phyloP scores from a whole-genome alignment of 2,113 vertebrate genomes.

The Antechinus flavipes region DNA sequence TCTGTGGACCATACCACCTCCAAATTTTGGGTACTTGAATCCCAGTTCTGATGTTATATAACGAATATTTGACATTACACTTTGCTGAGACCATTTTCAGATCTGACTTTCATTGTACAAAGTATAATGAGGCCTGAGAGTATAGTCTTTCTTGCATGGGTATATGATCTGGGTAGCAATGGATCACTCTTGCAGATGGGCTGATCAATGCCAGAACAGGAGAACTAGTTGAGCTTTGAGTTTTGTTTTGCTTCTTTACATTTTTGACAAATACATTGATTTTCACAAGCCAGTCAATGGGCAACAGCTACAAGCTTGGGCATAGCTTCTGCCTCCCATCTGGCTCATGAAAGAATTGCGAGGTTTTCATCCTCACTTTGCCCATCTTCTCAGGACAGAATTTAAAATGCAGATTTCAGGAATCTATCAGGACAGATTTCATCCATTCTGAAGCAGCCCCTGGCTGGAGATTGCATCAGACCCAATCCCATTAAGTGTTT shows the following conservation, averaged over 20 bases:
- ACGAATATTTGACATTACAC: not conserved
- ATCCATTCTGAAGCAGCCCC: slow-evolving; percentile 15
- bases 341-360: slow-evolving; percentile 19
- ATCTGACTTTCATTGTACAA: not conserved
- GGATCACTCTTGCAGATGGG: slow-evolving; percentile 2
- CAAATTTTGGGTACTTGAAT: not conserved
- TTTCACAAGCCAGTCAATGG: not conserved
- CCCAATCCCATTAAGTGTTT: slow-evolving; percentile 44
- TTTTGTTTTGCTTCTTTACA: not conserved
- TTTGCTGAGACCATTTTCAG: not conserved
- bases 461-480: slow-evolving; percentile 14
- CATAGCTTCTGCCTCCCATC: not conserved
- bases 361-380: slow-evolving; percentile 5
- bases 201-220: not conserved
- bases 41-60: not conserved
- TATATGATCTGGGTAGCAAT: not conserved
- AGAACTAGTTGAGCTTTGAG: slow-evolving; percentile 20
- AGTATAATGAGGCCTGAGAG: slow-evolving; percentile 20
- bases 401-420: slow-evolving; percentile 18
- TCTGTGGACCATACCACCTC: not conserved
- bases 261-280: not conserved
- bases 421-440: not conserved
- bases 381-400: slow-evolving; percentile 21
- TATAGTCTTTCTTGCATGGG: slow-evolving; percentile 11
- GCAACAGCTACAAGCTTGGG: not conserved